Evolutionary conservation across 2,888 invertebrate species (phyloP).

Genomic region (Ormyrus thymus): DNA sequence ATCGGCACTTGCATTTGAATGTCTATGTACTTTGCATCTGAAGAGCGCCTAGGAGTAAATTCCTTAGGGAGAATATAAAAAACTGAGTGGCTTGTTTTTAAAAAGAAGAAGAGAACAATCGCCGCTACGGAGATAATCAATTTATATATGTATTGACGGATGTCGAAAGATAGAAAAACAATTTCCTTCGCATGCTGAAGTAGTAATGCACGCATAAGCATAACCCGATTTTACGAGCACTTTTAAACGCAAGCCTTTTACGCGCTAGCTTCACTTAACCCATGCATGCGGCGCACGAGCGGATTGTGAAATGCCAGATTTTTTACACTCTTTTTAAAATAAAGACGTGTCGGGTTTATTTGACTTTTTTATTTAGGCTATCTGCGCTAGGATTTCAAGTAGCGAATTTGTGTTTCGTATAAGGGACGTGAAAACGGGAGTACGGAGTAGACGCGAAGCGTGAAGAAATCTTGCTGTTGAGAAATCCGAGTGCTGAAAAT

Average conservation of each 20-base stretch:
- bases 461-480: too few species aligned
- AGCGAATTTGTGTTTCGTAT: too few species aligned
- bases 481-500: too few species aligned
- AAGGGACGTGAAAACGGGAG: too few species aligned
- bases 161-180: background rate
- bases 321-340: too few species aligned
- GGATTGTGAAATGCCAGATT: background rate
- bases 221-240: constrained; percentile 21
- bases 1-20: too few species aligned
- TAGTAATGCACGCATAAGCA: background rate
- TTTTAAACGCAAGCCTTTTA: constrained; percentile 1
- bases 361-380: too few species aligned
- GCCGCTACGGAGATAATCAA: constrained; percentile 3
- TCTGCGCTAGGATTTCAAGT: too few species aligned
- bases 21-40: too few species aligned
- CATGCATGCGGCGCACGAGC: background rate
- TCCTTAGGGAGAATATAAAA: background rate
- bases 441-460: too few species aligned
- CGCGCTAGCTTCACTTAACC: too few species aligned
- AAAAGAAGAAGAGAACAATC: background rate
- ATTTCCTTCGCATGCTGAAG: background rate
- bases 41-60: background rate
- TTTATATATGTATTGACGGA: constrained; percentile 15
- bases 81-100: background rate
- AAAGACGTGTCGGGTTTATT: too few species aligned